These are phyloP conservation scores for Thymelicus acteon DNA, from an alignment of 2,888 invertebrate genomes.

Conservation along the genomic window DNA sequence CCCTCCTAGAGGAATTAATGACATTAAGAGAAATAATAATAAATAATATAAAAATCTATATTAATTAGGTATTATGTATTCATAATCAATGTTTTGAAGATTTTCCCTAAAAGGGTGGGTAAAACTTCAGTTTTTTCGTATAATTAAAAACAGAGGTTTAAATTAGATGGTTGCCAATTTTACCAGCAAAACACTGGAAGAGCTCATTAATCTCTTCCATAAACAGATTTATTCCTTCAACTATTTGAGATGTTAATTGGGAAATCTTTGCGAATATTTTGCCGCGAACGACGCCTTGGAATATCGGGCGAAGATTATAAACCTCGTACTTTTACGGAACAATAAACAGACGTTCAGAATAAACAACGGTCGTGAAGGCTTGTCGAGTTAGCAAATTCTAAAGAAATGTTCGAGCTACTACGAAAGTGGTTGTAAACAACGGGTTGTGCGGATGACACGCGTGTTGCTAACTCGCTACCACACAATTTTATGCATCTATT, in stretches of 20 bases:
- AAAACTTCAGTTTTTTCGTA: background rate
- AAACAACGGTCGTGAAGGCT: slow-evolving; percentile 4
- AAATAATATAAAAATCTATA: too few species aligned
- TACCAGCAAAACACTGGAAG: slow-evolving; percentile 3
- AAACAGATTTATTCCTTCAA: slow-evolving; percentile 22
- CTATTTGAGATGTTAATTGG: slow-evolving; percentile 23
- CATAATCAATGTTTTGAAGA: too few species aligned
- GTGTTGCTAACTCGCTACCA: background rate
- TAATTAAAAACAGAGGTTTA: background rate
- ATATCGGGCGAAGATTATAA: slow-evolving; percentile 12
- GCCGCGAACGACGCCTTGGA: slow-evolving; percentile 5
- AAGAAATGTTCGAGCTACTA: slow-evolving; percentile 2
- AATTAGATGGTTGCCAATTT: background rate
- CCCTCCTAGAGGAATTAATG: too few species aligned
- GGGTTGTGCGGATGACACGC: slow-evolving; percentile 2
- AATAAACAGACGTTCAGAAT: slow-evolving; percentile 16
- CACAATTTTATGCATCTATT: background rate
- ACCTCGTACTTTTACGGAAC: slow-evolving; percentile 5
- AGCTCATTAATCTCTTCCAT: slow-evolving; percentile 16
- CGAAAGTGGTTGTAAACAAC: slow-evolving; percentile 12
- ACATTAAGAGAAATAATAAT: too few species aligned
- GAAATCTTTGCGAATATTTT: slow-evolving; percentile 23
- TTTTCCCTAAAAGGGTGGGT: too few species aligned
- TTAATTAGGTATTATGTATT: too few species aligned
- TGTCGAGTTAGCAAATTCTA: background rate